Conservation (phyloP, 2,797 vertebrate genomes). For the Acropternis orthonyx region DNA sequence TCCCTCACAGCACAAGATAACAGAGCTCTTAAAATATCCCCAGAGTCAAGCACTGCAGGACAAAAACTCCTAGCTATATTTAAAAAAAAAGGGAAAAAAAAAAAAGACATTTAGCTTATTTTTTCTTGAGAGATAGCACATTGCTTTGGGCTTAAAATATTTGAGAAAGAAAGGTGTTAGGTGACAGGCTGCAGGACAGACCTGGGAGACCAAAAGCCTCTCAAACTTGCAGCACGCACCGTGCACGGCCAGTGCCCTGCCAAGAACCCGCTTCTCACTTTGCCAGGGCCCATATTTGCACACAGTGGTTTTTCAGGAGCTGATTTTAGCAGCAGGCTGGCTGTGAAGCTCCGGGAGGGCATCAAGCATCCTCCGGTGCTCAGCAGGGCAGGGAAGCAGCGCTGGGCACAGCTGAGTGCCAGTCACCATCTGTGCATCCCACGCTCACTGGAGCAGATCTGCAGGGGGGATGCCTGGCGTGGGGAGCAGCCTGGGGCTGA, state of each 20-base stretch:
- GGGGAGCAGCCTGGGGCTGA: not conserved
- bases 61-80: not conserved
- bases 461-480: not conserved
- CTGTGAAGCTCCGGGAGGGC: not conserved
- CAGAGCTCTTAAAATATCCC: slow-evolving; percentile 37
- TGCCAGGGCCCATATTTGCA: not conserved
- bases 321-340: not conserved
- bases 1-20: slow-evolving; percentile 1
- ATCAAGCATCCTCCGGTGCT: not conserved
- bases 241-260: not conserved
- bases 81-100: not conserved
- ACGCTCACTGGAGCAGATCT: not conserved
- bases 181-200: not conserved
- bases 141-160: slow-evolving; percentile 32
- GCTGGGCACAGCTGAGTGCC: not conserved
- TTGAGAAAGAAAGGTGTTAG: not conserved
- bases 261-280: not conserved
- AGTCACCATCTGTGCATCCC: not conserved
- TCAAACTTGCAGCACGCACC: not conserved
- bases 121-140: not conserved
- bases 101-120: not conserved
- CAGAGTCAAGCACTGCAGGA: not conserved
- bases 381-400: not conserved
- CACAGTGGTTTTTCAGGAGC: not conserved
- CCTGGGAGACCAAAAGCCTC: not conserved